Conservation (phyloP, 1,140 invertebrate genomes). For the Spodoptera frugiperda region DNA sequence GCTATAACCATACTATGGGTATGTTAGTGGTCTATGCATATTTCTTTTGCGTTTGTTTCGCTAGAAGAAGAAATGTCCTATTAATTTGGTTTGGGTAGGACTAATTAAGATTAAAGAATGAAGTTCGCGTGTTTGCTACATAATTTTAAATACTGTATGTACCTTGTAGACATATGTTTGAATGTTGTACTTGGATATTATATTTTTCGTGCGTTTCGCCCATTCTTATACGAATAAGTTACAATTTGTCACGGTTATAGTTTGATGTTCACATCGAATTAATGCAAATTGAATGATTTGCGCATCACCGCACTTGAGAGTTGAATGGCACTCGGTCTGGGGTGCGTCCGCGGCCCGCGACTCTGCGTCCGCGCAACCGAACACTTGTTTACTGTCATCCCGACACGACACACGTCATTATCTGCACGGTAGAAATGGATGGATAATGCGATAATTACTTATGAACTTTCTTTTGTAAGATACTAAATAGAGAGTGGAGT, state of each 20-base stretch:
- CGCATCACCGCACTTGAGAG: conserved; percentile 61
- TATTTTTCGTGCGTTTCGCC: not conserved
- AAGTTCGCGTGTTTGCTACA: too few species aligned
- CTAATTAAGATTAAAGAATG: too few species aligned
- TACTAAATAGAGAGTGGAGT: not conserved
- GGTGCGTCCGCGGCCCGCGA: conserved; percentile 29
- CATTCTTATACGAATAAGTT: conserved; percentile 6
- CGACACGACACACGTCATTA: conserved; percentile 35
- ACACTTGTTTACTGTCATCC: conserved; percentile 42
- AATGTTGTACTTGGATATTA: too few species aligned
- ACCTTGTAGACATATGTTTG: too few species aligned
- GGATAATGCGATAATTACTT: conserved; percentile 15
- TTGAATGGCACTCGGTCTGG: conserved; percentile 51
- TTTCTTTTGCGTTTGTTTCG: not conserved
- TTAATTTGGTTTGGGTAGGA: too few species aligned
- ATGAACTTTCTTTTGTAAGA: conserved; percentile 22
- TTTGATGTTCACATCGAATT: conserved; percentile 50
- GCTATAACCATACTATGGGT: too few species aligned
- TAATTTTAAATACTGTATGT: too few species aligned
- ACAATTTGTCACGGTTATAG: conserved; percentile 56
- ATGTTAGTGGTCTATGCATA: not conserved
- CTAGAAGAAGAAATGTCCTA: not conserved
- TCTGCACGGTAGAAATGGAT: conserved; percentile 27
- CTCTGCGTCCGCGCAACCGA: conserved; percentile 2
- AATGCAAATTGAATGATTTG: conserved; percentile 70